Conservation (phyloP, 37 sponge, comb jelly and placozoan genomes). For the Corticium candelabrum region DNA sequence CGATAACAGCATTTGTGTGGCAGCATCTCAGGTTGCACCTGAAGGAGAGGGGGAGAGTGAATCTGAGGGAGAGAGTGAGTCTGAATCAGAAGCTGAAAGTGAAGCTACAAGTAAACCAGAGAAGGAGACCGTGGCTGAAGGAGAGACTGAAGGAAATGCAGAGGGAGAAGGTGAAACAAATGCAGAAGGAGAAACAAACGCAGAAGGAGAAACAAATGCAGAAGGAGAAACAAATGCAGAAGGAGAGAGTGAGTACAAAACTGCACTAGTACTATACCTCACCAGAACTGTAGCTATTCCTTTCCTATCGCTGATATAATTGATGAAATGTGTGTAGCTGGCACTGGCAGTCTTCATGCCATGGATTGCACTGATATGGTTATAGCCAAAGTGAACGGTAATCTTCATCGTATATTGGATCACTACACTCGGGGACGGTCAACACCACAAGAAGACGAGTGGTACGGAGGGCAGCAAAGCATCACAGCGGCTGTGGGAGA, state of each 20-base stretch:
- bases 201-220: no score
- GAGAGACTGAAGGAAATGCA: slow-evolving; percentile 27
- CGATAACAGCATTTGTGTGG: no score
- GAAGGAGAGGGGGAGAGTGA: slow-evolving; percentile 22
- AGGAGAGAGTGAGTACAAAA: background rate
- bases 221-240: no score
- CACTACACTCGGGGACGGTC: slow-evolving; percentile 64
- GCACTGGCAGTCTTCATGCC: slow-evolving; percentile 22
- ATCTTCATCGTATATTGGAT: slow-evolving; percentile 33
- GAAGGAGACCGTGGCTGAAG: slow-evolving; percentile 15
- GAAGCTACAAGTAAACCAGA: slow-evolving; percentile 26
- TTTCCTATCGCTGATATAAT: no score
- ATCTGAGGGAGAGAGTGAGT: slow-evolving; percentile 19
- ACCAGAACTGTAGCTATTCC: no score
- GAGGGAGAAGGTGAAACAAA: slow-evolving; percentile 17
- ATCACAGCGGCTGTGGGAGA: slow-evolving; percentile 50
- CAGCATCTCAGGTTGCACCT: background rate
- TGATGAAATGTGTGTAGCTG: no score
- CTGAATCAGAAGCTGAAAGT: slow-evolving; percentile 19
- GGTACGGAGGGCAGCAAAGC: slow-evolving; percentile 49
- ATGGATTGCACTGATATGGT: slow-evolving; percentile 71
- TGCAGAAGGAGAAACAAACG: slow-evolving; percentile 19
- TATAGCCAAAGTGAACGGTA: slow-evolving; percentile 43
- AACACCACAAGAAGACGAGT: slow-evolving; percentile 42
- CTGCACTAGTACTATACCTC: background rate